Evolutionary conservation across 2,888 invertebrate species (phyloP).

Genomic region (Calameuta filiformis): DNA sequence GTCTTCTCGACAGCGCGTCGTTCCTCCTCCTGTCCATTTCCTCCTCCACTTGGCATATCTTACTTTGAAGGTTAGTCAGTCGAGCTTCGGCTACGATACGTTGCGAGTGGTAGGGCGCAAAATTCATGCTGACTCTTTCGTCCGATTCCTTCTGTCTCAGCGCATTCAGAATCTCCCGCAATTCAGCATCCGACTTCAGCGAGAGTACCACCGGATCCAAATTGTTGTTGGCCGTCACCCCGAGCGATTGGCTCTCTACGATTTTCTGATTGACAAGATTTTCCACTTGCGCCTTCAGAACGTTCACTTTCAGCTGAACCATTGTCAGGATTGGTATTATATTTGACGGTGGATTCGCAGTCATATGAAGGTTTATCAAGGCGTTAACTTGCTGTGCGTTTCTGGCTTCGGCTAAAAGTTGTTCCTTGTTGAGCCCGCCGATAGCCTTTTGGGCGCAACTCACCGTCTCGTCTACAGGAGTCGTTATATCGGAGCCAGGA

Average conservation of each 20-base stretch:
- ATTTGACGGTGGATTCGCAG: slow-evolving; percentile 45
- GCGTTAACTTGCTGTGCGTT: slow-evolving; percentile 53
- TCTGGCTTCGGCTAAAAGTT: slow-evolving; percentile 52
- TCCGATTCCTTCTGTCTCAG: slow-evolving; percentile 56
- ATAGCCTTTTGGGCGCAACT: slow-evolving; percentile 47
- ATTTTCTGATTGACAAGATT: slow-evolving; percentile 44
- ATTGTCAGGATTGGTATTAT: slow-evolving; percentile 54
- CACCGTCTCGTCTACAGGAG: slow-evolving; percentile 52
- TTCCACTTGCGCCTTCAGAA: slow-evolving; percentile 53
- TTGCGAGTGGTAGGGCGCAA: slow-evolving; percentile 53
- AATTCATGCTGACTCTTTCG: slow-evolving; percentile 52
- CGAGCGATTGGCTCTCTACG: slow-evolving; percentile 50
- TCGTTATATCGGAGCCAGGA: slow-evolving; percentile 51
- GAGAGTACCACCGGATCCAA: slow-evolving; percentile 47
- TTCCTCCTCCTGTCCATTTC: slow-evolving; percentile 49
- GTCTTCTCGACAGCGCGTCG: slow-evolving; percentile 18
- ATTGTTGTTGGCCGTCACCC: slow-evolving; percentile 26
- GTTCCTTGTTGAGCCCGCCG: slow-evolving; percentile 45
- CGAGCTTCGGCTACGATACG: slow-evolving; percentile 48
- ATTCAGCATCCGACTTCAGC: slow-evolving; percentile 50
- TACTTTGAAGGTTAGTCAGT: slow-evolving; percentile 49
- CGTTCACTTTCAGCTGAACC: slow-evolving; percentile 56
- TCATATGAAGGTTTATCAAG: slow-evolving; percentile 57
- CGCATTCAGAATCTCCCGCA: slow-evolving; percentile 47
- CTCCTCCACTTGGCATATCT: slow-evolving; percentile 52